A percentile compares a stretch with the other conserved stretches of the same genome.
Conservation (phyloP, 2,888 invertebrate species). For the Rhaphigaster nebulosa region DNA sequence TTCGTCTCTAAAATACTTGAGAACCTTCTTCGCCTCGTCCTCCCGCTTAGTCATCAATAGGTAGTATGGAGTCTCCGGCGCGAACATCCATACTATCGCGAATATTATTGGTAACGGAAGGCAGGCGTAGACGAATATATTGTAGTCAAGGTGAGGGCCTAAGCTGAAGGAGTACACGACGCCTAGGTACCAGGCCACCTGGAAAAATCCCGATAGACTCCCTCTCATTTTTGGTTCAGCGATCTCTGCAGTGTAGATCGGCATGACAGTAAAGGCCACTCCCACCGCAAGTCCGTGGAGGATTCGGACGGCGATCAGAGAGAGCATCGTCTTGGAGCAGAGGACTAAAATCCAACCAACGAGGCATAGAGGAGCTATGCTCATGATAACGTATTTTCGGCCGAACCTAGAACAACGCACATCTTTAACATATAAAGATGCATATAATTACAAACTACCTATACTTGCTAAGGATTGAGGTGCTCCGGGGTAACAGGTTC, state of each 20-base stretch:
- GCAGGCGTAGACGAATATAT: conserved; percentile 68
- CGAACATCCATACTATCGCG: conserved; percentile 49
- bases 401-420: not conserved
- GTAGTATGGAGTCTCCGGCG: conserved; percentile 63
- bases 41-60: conserved; percentile 59
- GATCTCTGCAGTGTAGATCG: conserved; percentile 66
- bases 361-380: conserved; percentile 62
- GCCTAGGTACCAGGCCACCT: conserved; percentile 65
- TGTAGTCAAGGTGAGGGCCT: conserved; percentile 68
- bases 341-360: conserved; percentile 62
- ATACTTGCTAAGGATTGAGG: no score
- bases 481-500: no score
- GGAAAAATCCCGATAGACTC: conserved; percentile 65
- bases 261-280: conserved; percentile 65
- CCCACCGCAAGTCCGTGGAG: conserved; percentile 65
- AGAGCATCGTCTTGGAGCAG: conserved; percentile 69
- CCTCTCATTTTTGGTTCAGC: conserved; percentile 65
- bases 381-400: conserved; percentile 52
- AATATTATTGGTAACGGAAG: conserved; percentile 57
- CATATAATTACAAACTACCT: no score
- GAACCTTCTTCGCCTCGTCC: conserved; percentile 50
- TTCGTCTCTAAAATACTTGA: conserved; percentile 66
- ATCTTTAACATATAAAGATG: not conserved
- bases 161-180: conserved; percentile 63
- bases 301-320: conserved; percentile 67